Base-by-base conservation (phyloP, 2,888 invertebrate species). In the Linnaemya vulpina region DNA sequence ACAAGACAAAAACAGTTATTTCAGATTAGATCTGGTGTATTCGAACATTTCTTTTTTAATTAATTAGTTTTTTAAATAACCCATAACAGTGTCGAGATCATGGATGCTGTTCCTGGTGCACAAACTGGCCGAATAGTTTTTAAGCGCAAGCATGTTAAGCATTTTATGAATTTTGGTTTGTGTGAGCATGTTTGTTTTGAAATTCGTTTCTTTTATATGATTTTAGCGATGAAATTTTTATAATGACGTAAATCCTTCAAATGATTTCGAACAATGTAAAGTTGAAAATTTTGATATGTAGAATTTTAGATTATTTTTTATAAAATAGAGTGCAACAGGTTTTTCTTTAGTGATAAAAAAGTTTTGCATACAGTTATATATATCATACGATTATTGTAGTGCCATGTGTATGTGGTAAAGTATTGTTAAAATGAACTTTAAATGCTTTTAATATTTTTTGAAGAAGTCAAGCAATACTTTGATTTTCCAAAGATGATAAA, bases 111-210 rank as follows among this genome's bases (percentile, higher is more conserved):
- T 89, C 89, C 90, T 89, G 88, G 87, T 80, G 88, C 89, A 87
- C 83, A 65, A 65, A 87, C 83, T 76, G 84, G 84, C 87, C 87
- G 87, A 83, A 86, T 80, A 88, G 87, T 86, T 88, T 87, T 87
- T 88, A 90, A 90, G 91, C 91, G 89, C 90, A 88, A 89, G 90
- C 90, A 90, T 90, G 90, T 89, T 90, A 90, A 88, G 89, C 89
- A 87, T 89, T 89, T 88, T 87, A 87, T 89, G 87, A 83, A 86
- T 84, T 60, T 80, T 86, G 88, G 81, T 88, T 87, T 81, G 86
- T 87, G 86, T 87, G 87, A 88, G 73, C 87, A 89, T 89, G 90
- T 89, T 71, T 90, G 90, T 89, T 90, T 89, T 88, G 88, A 88
- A 89, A 88, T 88, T 90, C 90, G 89, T 90, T 89, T n/a, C 53